These are phyloP conservation scores for Scolopax mira DNA, from an alignment of 2,113 vertebrate species.

Conservation along the genomic window DNA sequence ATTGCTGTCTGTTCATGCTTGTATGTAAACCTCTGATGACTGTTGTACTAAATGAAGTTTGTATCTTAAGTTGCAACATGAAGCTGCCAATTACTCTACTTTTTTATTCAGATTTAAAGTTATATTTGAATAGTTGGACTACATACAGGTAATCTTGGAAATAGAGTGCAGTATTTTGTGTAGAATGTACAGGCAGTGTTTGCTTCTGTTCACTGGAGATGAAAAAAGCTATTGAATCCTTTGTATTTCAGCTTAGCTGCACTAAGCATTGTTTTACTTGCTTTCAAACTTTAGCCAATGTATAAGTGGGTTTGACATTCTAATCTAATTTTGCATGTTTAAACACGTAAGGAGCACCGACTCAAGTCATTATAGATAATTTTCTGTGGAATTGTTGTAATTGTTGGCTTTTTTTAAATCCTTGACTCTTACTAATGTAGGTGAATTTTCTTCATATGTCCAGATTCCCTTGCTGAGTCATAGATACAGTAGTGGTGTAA, in stretches of 20 bases:
- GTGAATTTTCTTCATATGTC: not conserved
- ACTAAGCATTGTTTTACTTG: not conserved
- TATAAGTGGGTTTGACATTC: not conserved
- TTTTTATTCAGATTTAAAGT: not conserved
- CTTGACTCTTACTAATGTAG: not conserved
- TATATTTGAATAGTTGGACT: not conserved
- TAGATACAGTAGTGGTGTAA: conserved; percentile 24
- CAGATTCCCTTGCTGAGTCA: conserved; percentile 48
- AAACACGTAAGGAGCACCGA: not conserved
- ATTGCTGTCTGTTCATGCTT: not conserved
- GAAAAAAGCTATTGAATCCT: not conserved
- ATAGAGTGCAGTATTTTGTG: not conserved
- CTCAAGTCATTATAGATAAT: not conserved
- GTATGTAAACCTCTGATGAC: not conserved
- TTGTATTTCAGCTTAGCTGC: not conserved
- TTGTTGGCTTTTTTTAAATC: not conserved
- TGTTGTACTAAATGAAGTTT: not conserved
- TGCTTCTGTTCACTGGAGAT: not conserved
- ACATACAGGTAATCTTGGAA: not conserved
- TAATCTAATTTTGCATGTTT: not conserved
- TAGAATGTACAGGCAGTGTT: not conserved
- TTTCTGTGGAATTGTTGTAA: not conserved
- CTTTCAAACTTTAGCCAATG: not conserved
- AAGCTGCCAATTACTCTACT: not conserved
- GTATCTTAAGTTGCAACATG: not conserved